These are phyloP conservation scores for Drosophila robusta DNA, from an alignment of 2,888 invertebrate genomes.

Conservation along the genomic window DNA sequence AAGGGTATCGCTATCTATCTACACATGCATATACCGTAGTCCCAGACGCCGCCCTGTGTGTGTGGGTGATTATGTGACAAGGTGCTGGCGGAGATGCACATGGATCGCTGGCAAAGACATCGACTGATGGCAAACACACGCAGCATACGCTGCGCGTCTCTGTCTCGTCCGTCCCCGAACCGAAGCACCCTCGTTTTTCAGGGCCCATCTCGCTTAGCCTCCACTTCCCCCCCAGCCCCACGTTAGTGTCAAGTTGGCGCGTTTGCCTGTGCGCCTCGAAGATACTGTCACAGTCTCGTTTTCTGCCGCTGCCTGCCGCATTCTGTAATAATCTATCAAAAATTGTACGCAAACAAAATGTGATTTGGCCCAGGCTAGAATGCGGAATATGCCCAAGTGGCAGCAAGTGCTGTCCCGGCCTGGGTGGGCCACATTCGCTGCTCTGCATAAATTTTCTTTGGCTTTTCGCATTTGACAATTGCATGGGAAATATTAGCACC, in stretches of 20 bases:
- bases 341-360: slow-evolving; percentile 79
- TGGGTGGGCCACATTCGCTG: slow-evolving; percentile 32
- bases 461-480: slow-evolving; percentile 73
- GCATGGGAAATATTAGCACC: slow-evolving; percentile 64
- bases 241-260: slow-evolving; percentile 74
- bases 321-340: slow-evolving; percentile 79
- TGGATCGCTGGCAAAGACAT: slow-evolving; percentile 31
- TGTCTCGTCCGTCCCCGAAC: no score
- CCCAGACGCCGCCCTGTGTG: slow-evolving; percentile 7
- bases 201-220: slow-evolving; percentile 21
- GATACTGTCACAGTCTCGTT: slow-evolving; percentile 69
- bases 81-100: slow-evolving; percentile 53
- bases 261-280: slow-evolving; percentile 67
- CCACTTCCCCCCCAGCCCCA: slow-evolving; percentile 1
- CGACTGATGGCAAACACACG: slow-evolving; percentile 57
- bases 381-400: slow-evolving; percentile 9
- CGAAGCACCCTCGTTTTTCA: no score
- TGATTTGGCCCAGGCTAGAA: slow-evolving; percentile 67
- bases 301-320: slow-evolving; percentile 33
- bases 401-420: slow-evolving; percentile 1
- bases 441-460: slow-evolving; percentile 73
- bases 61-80: slow-evolving; percentile 67
- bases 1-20: slow-evolving; percentile 80
- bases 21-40: slow-evolving; percentile 40
- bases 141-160: slow-evolving; percentile 49